Base-by-base conservation (phyloP, 92 coral and sea anemone species). In the Epizoanthus stellaris region DNA sequence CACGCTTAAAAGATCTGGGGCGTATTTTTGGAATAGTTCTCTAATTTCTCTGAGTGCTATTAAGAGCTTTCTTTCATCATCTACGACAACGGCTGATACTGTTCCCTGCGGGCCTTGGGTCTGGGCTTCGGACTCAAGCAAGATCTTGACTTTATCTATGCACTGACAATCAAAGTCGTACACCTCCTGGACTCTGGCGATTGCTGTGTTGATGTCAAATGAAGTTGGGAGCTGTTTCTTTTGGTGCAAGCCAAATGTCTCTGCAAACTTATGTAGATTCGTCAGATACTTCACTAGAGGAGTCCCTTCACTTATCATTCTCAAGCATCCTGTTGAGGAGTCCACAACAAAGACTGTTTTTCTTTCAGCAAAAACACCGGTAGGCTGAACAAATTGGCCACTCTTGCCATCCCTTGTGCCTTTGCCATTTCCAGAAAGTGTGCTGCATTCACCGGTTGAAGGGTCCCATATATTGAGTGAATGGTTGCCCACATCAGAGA, bases 71-170 rank as follows among this genome's bases (percentile, higher is more conserved):
- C 75, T 86, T 80, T 84, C 86, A 70, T 66, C 68, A 15, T 86
- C 68, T 86, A 65, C 69, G 39, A 86, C 89, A 68, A 86, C 89
- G 17, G 89, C 9, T 52, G 85, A 86, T 52, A 86, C 80, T 4
- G 85, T 57, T 76, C 77, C 89, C 73, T 68, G 71, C n/a, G 63
- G 89, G 81, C 89, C 85, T 45, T 86, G 85, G 60, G 85, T 77
- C 72, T 86, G 89, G 85, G 79, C 85, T 45, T 52, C 65, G 45
- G 77, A 38, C 85, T 75, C 89, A 86, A 77, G 89, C 13, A 86
- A 86, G 70, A 57, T 74, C 70, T 85, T 76, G 84, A 67, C 71
- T 77, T 86, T 67, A 5, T 77, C 34, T 86, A 68, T 67, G 85
- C 85, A 86, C 49, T 77, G 85, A 57, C 89, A 86, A 21, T 86